Conservation (phyloP, 2,113 vertebrate species). For the Nipponia nippon region DNA sequence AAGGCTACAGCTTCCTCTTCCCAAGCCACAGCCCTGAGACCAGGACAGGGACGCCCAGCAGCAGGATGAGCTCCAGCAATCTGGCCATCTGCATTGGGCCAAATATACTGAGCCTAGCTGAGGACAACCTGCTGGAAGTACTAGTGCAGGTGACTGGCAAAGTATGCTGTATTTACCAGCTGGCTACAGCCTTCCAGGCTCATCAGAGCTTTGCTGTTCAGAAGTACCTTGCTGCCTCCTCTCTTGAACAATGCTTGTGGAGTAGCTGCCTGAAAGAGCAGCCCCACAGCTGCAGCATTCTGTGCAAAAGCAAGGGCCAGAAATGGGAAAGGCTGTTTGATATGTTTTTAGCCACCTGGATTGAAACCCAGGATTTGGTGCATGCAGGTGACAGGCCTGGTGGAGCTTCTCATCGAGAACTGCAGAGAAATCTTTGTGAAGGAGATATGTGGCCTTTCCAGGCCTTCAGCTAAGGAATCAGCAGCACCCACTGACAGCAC, state of each 20-base stretch:
- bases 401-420: slow-evolving; percentile 84
- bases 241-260: neutral
- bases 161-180: slow-evolving; percentile 23
- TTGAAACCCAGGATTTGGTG: neutral
- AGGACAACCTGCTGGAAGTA: slow-evolving; percentile 62
- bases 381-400: slow-evolving; percentile 76
- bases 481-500: slow-evolving; percentile 56
- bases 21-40: neutral
- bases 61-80: slow-evolving; percentile 83
- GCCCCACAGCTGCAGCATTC: neutral
- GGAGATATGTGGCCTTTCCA: slow-evolving; percentile 68
- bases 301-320: neutral
- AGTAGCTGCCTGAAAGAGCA: neutral
- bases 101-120: slow-evolving; percentile 75
- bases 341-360: neutral
- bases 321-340: neutral
- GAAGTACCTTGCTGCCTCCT: neutral
- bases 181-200: neutral
- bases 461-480: slow-evolving; percentile 69
- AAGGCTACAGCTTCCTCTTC: neutral
- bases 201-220: neutral
- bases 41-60: slow-evolving; percentile 3
- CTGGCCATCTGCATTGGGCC: slow-evolving; percentile 83
- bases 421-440: slow-evolving; percentile 82
- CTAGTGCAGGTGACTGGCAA: slow-evolving; percentile 67